Evolutionary conservation across 2,888 invertebrate genomes (phyloP), one percentile per base, ranked within the genome.

Genomic region (Plusia festucae): DNA sequence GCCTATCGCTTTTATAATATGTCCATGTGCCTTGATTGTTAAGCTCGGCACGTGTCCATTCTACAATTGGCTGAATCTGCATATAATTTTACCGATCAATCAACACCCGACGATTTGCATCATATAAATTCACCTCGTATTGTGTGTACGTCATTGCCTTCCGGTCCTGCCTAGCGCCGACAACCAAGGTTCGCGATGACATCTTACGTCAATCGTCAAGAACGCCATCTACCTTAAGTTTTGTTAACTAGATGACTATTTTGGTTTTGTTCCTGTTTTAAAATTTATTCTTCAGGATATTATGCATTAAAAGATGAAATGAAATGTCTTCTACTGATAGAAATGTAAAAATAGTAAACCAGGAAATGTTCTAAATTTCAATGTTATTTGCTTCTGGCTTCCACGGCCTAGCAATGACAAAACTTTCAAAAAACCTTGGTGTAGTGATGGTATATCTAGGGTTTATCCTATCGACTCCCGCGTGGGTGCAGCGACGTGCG

Each of bases 121-220:
- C 82, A 78, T 83, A 82, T 81, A 76, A 82, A 85, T 86, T 84
- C 82, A 80, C 85, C 85, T 86, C 82, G 85, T 85, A 76, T 81
- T 82, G 73, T 81, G 68, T 65, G 78, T 78, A 79, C 87, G 86
- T 88, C 86, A 85, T 77, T 77, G 76, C 82, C 84, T 89, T 88
- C 88, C 89, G 89, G 86, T 82, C 75, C 77, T 68, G 70, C 63
- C 64, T 68, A 79, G 71, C 68, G 81, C 78, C 78, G 81, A 73
- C 82, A 81, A 60, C 68, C 84, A 83, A 87, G 85, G 85, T 82
- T 77, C 75, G 56, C 68, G 73, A 73, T 78, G 81, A 78, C 65
- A 76, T 72, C 67, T 74, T 78, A 68, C 79, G 81, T 74, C 70
- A 81, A 73, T 70, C 20, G 64, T 60, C 40, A 57, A 27, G 67